These are phyloP conservation scores for Sapayoa aenigma DNA, from an alignment of 2,113 vertebrate species.

Conservation along the genomic window DNA sequence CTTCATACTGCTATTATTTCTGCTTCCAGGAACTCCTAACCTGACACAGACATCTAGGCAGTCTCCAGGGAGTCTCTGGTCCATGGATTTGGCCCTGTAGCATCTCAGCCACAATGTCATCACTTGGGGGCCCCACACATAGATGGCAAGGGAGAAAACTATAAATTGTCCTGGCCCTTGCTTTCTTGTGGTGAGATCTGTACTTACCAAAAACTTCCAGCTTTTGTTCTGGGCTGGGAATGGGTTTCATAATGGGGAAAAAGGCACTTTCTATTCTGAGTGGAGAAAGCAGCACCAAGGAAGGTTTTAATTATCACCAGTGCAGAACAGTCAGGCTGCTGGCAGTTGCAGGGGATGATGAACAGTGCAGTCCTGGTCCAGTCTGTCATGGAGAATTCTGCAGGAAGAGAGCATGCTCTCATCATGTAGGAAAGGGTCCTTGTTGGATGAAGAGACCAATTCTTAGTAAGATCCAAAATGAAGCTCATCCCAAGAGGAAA, in stretches of 20 bases:
- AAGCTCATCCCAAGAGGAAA: not conserved
- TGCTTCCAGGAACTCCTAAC: not conserved
- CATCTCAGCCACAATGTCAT: not conserved
- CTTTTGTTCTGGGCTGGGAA: slow-evolving; percentile 7
- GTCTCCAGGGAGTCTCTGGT: not conserved
- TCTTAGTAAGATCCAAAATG: not conserved
- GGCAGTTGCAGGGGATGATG: not conserved
- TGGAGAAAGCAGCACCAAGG: slow-evolving; percentile 9
- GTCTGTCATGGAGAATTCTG: not conserved
- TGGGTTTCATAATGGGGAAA: not conserved
- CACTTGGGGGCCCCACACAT: slow-evolving; percentile 13
- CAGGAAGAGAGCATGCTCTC: not conserved
- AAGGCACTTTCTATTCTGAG: slow-evolving; percentile 36
- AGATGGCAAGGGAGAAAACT: slow-evolving; percentile 9
- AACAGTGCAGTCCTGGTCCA: not conserved
- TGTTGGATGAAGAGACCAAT: not conserved
- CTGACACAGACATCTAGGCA: not conserved
- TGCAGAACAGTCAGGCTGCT: not conserved
- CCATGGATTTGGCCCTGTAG: not conserved
- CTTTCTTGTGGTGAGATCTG: slow-evolving; percentile 46
- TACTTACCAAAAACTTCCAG: slow-evolving; percentile 21
- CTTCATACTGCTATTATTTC: not conserved
- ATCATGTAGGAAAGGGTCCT: not conserved
- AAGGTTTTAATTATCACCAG: slow-evolving; percentile 20
- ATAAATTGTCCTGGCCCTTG: not conserved